Conservation (phyloP, 2,888 invertebrate species). For the Spicauda simplicius region DNA sequence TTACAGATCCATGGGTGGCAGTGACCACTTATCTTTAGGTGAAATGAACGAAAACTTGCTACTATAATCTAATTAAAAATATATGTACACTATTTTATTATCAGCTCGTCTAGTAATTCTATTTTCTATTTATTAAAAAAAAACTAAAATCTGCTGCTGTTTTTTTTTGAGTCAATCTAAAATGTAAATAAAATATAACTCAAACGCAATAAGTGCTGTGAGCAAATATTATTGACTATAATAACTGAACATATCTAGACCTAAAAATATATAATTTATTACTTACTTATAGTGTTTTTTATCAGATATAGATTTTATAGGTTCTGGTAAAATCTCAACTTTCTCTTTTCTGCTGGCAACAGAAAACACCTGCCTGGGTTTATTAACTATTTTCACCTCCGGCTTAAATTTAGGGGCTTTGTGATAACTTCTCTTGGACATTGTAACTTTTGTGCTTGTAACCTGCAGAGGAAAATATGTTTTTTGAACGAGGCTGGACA, state of each 20-base stretch:
- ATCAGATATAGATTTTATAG: slow-evolving; percentile 90
- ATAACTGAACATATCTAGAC: background rate
- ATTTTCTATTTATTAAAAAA: no score
- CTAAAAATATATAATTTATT: background rate
- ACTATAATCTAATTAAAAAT: no score
- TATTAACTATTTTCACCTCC: slow-evolving; percentile 64
- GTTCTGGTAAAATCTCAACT: slow-evolving; percentile 79
- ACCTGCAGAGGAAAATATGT: slow-evolving; percentile 61
- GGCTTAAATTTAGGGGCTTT: slow-evolving; percentile 73
- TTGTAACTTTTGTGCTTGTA: slow-evolving; percentile 55
- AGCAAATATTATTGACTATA: no score
- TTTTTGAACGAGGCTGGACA: slow-evolving; percentile 75
- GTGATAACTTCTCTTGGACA: slow-evolving; percentile 75
- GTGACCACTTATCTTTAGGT: no score
- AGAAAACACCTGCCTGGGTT: slow-evolving; percentile 51
- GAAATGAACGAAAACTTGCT: no score
- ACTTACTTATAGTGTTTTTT: slow-evolving; percentile 91
- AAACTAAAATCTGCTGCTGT: no score
- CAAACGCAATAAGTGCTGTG: no score
- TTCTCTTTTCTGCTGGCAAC: slow-evolving; percentile 65
- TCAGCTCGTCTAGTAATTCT: no score
- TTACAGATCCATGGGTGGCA: no score
- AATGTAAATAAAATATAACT: no score
- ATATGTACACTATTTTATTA: no score
- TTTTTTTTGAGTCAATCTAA: no score